Percentiles rank a stretch among this genome's conserved stretches.
These are phyloP conservation scores for Tenthredo mesomela DNA, from an alignment of 2,888 invertebrate species.

Conservation along the genomic window DNA sequence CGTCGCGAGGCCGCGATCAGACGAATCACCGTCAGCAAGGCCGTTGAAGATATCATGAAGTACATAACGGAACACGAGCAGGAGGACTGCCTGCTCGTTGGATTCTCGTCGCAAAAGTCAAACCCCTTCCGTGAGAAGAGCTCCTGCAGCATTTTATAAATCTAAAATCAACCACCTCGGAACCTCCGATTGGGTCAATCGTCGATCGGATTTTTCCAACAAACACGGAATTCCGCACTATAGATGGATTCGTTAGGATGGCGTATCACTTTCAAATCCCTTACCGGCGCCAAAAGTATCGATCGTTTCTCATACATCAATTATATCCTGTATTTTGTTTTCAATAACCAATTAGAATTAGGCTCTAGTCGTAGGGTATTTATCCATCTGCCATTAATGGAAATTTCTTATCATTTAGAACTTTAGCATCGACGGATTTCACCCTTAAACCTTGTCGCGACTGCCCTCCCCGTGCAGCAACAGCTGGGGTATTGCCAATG, in stretches of 20 bases:
- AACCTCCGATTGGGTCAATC: not conserved
- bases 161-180: slow-evolving; percentile 44
- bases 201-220: not conserved
- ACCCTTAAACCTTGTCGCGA: not conserved
- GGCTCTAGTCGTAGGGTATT: not conserved
- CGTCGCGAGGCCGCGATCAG: slow-evolving; percentile 94
- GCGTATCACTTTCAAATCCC: not conserved
- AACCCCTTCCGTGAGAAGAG: slow-evolving; percentile 98
- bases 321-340: slow-evolving; percentile 4
- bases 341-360: slow-evolving; percentile 11
- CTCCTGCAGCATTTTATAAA: slow-evolving; percentile 91
- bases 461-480: not conserved
- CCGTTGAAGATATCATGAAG: slow-evolving; percentile 95
- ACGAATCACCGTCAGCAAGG: slow-evolving; percentile 91
- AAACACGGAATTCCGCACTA: not conserved
- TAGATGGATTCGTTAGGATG: not conserved
- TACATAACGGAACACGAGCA: slow-evolving; percentile 94
- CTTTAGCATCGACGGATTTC: not conserved
- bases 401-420: not conserved
- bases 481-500: not conserved
- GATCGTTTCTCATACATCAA: not conserved
- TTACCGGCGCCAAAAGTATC: not conserved
- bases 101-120: slow-evolving; percentile 95
- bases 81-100: slow-evolving; percentile 95
- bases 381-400: not conserved